Base-by-base conservation (phyloP, 2,113 vertebrate species). In the Rhynchomys soricoides region DNA sequence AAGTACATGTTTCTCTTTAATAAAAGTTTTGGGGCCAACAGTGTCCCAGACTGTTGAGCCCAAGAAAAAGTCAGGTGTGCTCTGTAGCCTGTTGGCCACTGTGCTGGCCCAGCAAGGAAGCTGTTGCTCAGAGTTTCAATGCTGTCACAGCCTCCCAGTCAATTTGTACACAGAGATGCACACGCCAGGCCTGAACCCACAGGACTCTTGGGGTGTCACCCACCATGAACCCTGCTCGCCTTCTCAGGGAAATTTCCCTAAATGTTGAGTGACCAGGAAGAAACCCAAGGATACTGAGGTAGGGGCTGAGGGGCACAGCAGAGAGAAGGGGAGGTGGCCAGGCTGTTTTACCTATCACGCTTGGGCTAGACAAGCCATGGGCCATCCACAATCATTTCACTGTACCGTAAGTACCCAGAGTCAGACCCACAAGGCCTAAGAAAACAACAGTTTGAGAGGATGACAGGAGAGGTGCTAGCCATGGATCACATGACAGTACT, bases 51-150 rank as follows among this genome's bases (percentile, higher is more conserved):
- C n/a, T 12, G 22, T 40, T 31, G 57, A 87, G 5, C 31, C 55
- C 34, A 31, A 50, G 13, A 82, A 83, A 17, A 85, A 78, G 62
- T 21, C 43, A 40, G 55, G 37, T 3, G 19, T 12, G 45, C 21
- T 17, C 45, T 43, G 2, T 4, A 5, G 7, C 40, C 74, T 0
- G 0, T 24, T 21, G 43, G 40, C 16, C 64, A 43, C 7, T 1
- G 59, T 2, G 7, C 37, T 8, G n/a, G 48, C 55, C 57, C 43
- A 57, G 75, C 10, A 75, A 24, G n/a, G 43, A 55, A 64, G 12
- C 45, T 62, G 4, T 4, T 21, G 24, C 3, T n/a, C n/a, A 62
- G 26, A n/a, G 64, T 29, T 52, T 34, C 0, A 7, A 12, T 12
- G 37, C 17, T 31, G 71, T 55, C 71, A 22, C 43, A 82, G 81